Percentiles rank a stretch among this genome's conserved stretches.
phyloP scores from a whole-genome alignment of 2,797 vertebrate genomes.

The Microcaecilia unicolor region DNA sequence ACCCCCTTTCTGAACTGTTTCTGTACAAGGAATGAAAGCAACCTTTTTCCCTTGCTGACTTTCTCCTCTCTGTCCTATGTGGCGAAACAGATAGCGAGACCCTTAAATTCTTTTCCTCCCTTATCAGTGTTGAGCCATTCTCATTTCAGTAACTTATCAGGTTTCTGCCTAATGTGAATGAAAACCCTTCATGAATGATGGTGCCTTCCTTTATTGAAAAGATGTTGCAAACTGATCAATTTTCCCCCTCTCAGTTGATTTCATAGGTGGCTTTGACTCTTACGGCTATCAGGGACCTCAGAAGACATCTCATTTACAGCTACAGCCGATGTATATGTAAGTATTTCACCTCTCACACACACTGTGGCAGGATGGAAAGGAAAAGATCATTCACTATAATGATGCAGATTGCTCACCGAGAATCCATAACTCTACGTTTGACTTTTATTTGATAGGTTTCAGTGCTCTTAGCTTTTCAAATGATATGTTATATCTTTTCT shows the following conservation, averaged over 20 bases:
- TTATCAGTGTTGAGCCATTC: conserved; percentile 12
- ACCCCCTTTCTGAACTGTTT: too few relatives aligned
- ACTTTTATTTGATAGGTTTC: too few relatives aligned
- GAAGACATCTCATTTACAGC: conserved; percentile 97
- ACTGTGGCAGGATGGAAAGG: conserved; percentile 11
- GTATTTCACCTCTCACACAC: conserved; percentile 28
- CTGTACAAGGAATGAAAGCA: too few relatives aligned
- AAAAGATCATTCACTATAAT: conserved; percentile 23
- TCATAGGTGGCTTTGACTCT: conserved; percentile 98
- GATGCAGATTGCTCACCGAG: conserved; percentile 11
- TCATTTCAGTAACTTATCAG: conserved; percentile 26
- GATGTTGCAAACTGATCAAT: conserved; percentile 37
- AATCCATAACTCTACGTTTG: too few relatives aligned
- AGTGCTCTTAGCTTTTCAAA: too few relatives aligned
- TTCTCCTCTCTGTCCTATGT: too few relatives aligned
- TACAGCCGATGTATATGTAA: conserved; percentile 98
- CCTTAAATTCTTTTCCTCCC: not conserved
- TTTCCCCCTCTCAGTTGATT: conserved; percentile 78
- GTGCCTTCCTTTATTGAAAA: conserved; percentile 16
- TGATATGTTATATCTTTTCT: too few relatives aligned
- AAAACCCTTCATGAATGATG: conserved; percentile 9
- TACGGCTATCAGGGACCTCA: conserved; percentile 97
- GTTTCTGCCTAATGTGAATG: not conserved
- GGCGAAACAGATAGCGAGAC: too few relatives aligned
- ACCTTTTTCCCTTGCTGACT: too few relatives aligned